Conservation (phyloP, 2,113 vertebrate genomes). For the Cheirogaleus medius region DNA sequence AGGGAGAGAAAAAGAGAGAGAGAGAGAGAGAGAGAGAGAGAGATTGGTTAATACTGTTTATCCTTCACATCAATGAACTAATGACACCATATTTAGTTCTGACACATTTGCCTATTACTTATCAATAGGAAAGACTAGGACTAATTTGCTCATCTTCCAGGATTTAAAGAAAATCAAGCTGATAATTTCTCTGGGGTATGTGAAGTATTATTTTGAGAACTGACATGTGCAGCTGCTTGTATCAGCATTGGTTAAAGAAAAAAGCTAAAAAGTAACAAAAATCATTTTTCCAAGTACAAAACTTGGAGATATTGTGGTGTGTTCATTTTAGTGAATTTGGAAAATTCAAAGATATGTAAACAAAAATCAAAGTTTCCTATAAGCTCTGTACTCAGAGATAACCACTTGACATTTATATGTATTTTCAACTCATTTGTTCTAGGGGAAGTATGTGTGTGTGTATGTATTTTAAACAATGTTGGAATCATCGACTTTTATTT, state of each 20-base stretch:
- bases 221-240: constrained; percentile 5
- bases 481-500: constrained; percentile 10
- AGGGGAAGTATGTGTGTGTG: background rate
- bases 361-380: background rate
- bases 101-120: background rate
- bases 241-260: constrained; percentile 7
- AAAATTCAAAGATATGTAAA: background rate
- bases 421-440: constrained; percentile 23
- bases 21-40: too few relatives aligned
- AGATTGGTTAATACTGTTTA: background rate
- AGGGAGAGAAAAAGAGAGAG: background rate
- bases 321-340: background rate
- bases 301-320: background rate
- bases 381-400: background rate
- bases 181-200: background rate
- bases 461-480: constrained; percentile 10
- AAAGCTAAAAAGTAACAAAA: background rate
- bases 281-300: background rate
- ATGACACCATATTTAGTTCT: background rate
- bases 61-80: background rate
- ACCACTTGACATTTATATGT: background rate
- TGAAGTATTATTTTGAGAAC: constrained; percentile 25
- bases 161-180: background rate
- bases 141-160: background rate
- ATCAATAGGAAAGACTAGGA: background rate